Conservation (phyloP, 2,797 vertebrate species). For the Artibeus lituratus region DNA sequence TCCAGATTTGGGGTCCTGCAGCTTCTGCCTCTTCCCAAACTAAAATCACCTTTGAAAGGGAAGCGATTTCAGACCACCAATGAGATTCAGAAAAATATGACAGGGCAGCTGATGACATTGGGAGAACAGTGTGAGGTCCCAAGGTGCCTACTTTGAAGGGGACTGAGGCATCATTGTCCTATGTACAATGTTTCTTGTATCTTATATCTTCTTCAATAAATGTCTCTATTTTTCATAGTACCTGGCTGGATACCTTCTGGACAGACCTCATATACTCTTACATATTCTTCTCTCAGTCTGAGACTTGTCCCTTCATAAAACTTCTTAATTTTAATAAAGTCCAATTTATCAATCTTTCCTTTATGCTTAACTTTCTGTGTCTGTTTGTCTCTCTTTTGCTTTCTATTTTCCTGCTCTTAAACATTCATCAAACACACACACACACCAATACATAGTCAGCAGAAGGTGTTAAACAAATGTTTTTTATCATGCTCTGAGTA, state of each 20-base stretch:
- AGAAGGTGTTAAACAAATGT: background rate
- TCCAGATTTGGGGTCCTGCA: background rate
- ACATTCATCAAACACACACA: background rate
- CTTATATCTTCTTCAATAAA: background rate
- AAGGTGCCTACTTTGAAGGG: background rate
- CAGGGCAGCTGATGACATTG: background rate
- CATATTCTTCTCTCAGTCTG: background rate
- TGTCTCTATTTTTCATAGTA: background rate
- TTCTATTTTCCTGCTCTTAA: background rate
- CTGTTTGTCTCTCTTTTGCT: background rate
- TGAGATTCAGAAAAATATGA: background rate
- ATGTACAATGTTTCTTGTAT: no score
- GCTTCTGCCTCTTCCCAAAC: background rate
- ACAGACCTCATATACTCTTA: background rate
- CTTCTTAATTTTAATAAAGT: slow-evolving; percentile 19
- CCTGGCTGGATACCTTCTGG: background rate
- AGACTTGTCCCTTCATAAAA: slow-evolving; percentile 12
- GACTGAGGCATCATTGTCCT: no score
- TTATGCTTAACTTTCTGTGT: background rate
- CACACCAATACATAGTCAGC: no score
- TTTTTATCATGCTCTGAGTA: background rate
- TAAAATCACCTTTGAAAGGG: background rate
- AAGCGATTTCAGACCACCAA: background rate
- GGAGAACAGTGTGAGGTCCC: background rate
- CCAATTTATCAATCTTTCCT: background rate